Evolutionary conservation across 2,113 vertebrate species (phyloP), one percentile per base, ranked within the genome.

Genomic region (Podarcis cretensis): DNA sequence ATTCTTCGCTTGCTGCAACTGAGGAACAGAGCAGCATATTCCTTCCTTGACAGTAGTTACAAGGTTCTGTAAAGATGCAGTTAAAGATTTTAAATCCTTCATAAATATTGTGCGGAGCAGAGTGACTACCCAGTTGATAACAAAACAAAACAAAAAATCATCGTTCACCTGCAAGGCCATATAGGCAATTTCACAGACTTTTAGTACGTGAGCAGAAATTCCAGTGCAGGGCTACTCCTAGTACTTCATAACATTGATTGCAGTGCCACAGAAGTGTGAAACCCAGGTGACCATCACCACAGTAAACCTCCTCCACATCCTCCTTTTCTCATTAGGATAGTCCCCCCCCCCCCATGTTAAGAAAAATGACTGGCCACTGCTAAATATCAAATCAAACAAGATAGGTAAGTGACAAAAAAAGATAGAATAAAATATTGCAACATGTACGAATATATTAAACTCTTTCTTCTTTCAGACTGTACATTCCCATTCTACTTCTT

Each of bases 401-500:
- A 89, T 96, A 90, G 92, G 90, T 68, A 87, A 85, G 81, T 95
- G 86, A 91, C 87, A 93, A 94, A 94, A 94, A 79, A 89, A 54
- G 48, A 54, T 12, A 89, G 92, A 65, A 66, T 71, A 88, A 94
- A 90, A 93, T 94, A 95, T 94, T 95, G 95, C 96, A 95, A 93
- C 93, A 30, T 2, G 80, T 93, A 89, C 1, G 89, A 93, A 93
- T 89, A 92, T 80, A 87, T 93, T 90, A 93, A 93, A 93, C 66
- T 84, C 94, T 93, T 95, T 90, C 83, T 71, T 37, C 91, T 92
- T 90, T 95, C 87, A 3, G 54, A 0, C 0, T 27, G 79, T 8
- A 21, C 2, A 86, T 77, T 84, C 68, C n/a, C 63, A 78, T 93
- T 98, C 94, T 99, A 99, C 96, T 99, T 99, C 97, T 98, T 99